Evolutionary conservation across 2,113 vertebrate species (phyloP).

Genomic region (Acanthisitta chloris): DNA sequence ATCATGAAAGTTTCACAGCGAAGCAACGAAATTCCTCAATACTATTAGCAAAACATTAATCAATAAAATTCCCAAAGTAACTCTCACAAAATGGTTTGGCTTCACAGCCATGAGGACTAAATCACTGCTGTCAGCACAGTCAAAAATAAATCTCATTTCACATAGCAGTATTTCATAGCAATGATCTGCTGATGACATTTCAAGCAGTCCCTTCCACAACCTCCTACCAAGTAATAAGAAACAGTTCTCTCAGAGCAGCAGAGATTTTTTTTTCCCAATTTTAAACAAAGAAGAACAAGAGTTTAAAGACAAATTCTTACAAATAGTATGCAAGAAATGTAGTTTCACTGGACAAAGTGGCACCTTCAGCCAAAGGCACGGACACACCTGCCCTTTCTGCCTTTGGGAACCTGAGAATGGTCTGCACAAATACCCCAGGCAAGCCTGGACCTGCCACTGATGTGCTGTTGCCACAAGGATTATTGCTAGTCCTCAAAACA

Average conservation of each 20-base stretch:
- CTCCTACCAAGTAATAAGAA: not conserved
- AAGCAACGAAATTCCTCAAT: not conserved
- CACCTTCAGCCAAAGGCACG: not conserved
- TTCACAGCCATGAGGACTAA: not conserved
- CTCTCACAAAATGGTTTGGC: not conserved
- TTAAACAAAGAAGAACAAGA: not conserved
- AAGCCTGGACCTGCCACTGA: constrained; percentile 49
- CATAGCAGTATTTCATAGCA: not conserved
- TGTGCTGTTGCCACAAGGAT: constrained; percentile 42
- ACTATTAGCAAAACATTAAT: not conserved
- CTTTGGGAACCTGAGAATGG: not conserved
- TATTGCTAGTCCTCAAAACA: not conserved
- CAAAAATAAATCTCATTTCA: not conserved
- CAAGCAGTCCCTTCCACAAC: not conserved
- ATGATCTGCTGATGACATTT: not conserved
- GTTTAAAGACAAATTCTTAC: not conserved
- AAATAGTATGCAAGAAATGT: rapidly evolving
- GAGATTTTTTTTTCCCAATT: not conserved
- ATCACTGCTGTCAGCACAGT: not conserved
- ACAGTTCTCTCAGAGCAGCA: not conserved
- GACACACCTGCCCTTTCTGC: not conserved
- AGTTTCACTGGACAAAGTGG: not conserved
- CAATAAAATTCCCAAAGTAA: not conserved
- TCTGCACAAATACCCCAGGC: not conserved
- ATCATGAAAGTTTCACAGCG: not conserved